A percentile compares a stretch with the other conserved stretches of the same genome.
phyloP scores from a whole-genome alignment of 2,888 invertebrate species.

The Steinernema scapterisci region DNA sequence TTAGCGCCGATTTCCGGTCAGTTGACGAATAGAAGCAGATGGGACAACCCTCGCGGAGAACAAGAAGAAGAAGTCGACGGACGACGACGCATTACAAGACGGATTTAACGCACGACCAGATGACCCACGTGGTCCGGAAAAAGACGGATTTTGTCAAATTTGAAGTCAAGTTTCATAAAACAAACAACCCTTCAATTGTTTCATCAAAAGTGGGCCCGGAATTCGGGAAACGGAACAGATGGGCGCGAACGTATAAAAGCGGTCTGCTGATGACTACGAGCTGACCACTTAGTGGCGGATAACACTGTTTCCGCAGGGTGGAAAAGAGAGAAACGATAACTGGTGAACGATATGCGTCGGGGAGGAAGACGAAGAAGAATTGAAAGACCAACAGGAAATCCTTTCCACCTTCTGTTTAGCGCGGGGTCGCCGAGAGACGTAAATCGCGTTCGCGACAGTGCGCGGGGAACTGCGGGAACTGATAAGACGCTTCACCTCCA shows the following conservation, averaged over 20 bases:
- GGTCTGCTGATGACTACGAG: background rate
- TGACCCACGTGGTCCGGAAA: too few species aligned
- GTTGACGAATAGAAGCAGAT: background rate
- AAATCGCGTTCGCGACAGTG: conserved; percentile 18
- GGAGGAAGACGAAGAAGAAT: conserved; percentile 19
- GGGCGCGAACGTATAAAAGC: background rate
- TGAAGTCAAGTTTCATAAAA: too few species aligned
- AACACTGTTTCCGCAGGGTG: conserved; percentile 15
- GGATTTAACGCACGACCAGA: too few species aligned
- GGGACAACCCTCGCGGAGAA: background rate
- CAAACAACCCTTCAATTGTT: too few species aligned
- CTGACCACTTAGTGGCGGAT: background rate
- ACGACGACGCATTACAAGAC: too few species aligned
- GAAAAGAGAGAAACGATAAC: conserved; percentile 16
- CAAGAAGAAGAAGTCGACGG: background rate
- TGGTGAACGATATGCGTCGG: background rate
- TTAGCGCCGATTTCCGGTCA: conserved; percentile 26
- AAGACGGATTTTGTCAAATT: too few species aligned
- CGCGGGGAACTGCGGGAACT: background rate
- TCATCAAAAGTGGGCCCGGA: too few species aligned
- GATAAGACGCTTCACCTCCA: background rate
- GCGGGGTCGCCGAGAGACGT: conserved; percentile 32
- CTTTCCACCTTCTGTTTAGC: conserved; percentile 30
- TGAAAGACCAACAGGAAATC: conserved; percentile 31
- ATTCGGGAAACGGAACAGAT: background rate